A percentile compares a stretch with the other conserved stretches of the same genome.
phyloP scores from a whole-genome alignment of 2,888 invertebrate genomes.

The Tyria jacobaeae region DNA sequence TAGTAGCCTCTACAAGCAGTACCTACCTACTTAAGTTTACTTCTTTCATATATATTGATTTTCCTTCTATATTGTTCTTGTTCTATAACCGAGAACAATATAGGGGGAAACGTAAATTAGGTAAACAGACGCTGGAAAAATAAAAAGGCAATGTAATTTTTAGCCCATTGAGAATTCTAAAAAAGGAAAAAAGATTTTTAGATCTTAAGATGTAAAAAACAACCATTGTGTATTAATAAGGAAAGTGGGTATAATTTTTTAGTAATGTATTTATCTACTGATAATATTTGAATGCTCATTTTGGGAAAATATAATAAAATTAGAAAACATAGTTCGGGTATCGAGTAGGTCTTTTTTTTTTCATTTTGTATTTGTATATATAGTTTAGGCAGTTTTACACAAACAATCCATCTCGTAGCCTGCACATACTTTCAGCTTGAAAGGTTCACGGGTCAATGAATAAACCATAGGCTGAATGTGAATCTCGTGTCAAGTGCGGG shows the following conservation, averaged over 20 bases:
- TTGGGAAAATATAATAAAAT: not conserved
- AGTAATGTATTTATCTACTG: not conserved
- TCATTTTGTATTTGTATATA: slow-evolving; percentile 11
- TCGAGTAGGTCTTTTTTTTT: not conserved
- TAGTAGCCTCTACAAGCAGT: slow-evolving; percentile 49
- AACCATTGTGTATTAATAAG: not conserved
- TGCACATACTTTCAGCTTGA: slow-evolving; percentile 58
- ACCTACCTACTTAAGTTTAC: slow-evolving; percentile 40
- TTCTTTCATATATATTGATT: slow-evolving; percentile 26
- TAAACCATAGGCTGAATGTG: slow-evolving; percentile 76
- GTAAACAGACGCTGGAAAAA: slow-evolving; percentile 19
- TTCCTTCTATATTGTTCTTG: slow-evolving; percentile 6
- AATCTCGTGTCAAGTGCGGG: slow-evolving; percentile 71
- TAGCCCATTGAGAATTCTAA: slow-evolving; percentile 1
- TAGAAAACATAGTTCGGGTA: not conserved
- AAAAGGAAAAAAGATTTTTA: slow-evolving; percentile 3
- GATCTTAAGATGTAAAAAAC: not conserved
- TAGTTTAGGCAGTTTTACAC: slow-evolving; percentile 34
- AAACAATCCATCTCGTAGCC: slow-evolving; percentile 54
- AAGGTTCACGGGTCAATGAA: slow-evolving; percentile 66
- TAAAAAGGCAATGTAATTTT: not conserved
- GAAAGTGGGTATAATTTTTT: not conserved
- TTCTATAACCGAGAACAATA: slow-evolving; percentile 8
- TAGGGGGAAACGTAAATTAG: slow-evolving; percentile 27
- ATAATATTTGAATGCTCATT: not conserved